A percentile compares a stretch with the other conserved stretches of the same genome.
phyloP scores from a whole-genome alignment of 2,888 invertebrate species.

The Cheilosia scutellata region DNA sequence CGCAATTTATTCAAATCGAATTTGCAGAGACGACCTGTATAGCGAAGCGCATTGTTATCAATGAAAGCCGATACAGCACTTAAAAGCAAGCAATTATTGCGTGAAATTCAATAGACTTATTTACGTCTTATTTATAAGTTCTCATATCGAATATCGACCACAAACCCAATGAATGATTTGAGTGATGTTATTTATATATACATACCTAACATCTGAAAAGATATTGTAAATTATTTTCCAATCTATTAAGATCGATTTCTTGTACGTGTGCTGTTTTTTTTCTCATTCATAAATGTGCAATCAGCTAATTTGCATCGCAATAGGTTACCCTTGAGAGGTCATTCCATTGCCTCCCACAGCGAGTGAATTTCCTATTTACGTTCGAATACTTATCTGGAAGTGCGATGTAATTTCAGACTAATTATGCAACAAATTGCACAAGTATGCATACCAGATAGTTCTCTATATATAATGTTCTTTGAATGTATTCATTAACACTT shows the following conservation, averaged over 20 bases:
- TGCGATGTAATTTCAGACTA: conserved; percentile 53
- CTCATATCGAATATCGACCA: conserved; percentile 43
- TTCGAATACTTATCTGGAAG: conserved; percentile 42
- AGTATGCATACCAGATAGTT: conserved; percentile 20
- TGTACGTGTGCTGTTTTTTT: conserved; percentile 1
- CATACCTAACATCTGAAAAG: not conserved
- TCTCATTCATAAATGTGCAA: conserved; percentile 43
- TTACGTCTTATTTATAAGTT: conserved; percentile 15
- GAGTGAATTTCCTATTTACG: conserved; percentile 55
- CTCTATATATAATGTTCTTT: not conserved
- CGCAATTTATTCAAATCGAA: conserved; percentile 18
- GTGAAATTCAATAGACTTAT: conserved; percentile 60
- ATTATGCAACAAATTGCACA: conserved; percentile 55
- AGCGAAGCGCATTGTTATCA: conserved; percentile 24
- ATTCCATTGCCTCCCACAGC: conserved; percentile 50
- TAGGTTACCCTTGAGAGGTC: conserved; percentile 67
- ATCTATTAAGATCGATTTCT: conserved; percentile 32
- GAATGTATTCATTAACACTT: conserved; percentile 36
- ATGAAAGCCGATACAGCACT: conserved; percentile 60
- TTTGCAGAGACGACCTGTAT: conserved; percentile 3
- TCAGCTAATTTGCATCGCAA: conserved; percentile 66
- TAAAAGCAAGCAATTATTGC: conserved; percentile 47
- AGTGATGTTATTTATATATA: not conserved
- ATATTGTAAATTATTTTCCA: conserved; percentile 18
- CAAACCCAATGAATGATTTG: conserved; percentile 38